phyloP scores from a whole-genome alignment of 2,113 vertebrate genomes.

The Amazona guildingii region DNA sequence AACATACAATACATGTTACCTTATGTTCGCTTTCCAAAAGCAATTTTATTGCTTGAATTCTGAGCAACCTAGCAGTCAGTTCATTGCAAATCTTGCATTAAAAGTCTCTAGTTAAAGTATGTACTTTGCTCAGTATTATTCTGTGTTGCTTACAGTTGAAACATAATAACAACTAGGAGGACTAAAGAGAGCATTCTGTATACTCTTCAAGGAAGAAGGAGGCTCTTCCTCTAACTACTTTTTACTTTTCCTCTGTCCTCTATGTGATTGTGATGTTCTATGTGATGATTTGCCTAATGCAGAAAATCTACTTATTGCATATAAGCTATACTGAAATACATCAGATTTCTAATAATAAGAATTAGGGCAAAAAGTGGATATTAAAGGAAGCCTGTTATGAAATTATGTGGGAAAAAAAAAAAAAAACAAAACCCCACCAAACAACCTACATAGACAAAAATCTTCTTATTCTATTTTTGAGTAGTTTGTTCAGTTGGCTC shows the following conservation, averaged over 20 bases:
- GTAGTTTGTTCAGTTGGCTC: neutral
- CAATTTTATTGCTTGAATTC: neutral
- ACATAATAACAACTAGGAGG: neutral
- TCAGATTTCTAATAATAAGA: neutral
- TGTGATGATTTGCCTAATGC: neutral
- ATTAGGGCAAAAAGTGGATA: neutral
- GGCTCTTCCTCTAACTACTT: neutral
- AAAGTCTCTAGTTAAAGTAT: neutral
- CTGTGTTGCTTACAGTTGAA: neutral
- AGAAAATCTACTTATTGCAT: neutral
- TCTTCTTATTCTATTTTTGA: neutral
- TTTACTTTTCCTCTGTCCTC: neutral
- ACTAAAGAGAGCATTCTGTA: neutral
- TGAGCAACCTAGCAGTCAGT: neutral
- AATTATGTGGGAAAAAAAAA: neutral
- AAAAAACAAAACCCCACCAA: neutral
- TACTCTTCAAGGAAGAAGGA: neutral
- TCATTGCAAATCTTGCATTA: neutral
- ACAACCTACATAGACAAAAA: neutral
- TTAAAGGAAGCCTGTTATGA: neutral
- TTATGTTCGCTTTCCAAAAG: neutral
- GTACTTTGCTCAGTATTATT: neutral
- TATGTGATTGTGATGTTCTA: neutral
- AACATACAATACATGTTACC: neutral
- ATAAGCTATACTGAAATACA: neutral